A percentile compares a stretch with the other conserved stretches of the same genome.
Evolutionary conservation across 2,113 vertebrate genomes (phyloP).

Genomic region (Ranitomeya imitator): DNA sequence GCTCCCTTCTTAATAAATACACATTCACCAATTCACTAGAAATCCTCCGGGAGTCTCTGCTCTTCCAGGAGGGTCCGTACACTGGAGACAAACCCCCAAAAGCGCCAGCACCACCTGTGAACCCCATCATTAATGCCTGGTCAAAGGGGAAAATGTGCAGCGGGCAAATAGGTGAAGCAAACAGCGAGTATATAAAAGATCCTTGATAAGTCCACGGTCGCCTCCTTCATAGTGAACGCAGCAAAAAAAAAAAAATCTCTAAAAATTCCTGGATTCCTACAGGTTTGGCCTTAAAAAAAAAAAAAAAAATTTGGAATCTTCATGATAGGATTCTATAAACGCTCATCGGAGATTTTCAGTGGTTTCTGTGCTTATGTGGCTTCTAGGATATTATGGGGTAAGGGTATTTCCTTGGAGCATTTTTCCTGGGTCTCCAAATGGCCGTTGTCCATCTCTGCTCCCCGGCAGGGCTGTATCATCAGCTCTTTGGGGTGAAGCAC

Average conservation of each 20-base stretch:
- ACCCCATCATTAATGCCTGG: background rate
- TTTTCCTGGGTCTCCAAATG: background rate
- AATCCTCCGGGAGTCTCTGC: background rate
- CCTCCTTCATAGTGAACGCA: background rate
- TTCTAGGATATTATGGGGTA: background rate
- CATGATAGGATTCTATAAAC: background rate
- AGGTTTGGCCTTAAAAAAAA: background rate
- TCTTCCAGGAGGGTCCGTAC: background rate
- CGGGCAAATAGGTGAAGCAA: background rate
- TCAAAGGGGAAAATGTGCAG: background rate
- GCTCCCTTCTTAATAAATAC: background rate
- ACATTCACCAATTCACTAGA: background rate
- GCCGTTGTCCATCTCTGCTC: background rate
- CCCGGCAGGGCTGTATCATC: background rate
- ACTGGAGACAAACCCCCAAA: background rate
- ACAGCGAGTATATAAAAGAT: background rate
- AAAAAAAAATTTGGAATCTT: background rate
- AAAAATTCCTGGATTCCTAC: background rate
- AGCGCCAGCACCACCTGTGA: background rate
- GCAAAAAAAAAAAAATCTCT: background rate
- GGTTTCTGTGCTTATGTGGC: constrained; percentile 22
- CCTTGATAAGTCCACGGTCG: background rate
- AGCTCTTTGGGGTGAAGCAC: constrained; percentile 34
- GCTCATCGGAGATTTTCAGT: background rate
- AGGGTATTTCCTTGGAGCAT: background rate